A percentile compares a stretch with the other conserved stretches of the same genome.
phyloP scores from a whole-genome alignment of 2,113 vertebrate species.

The Cervus canadensis region DNA sequence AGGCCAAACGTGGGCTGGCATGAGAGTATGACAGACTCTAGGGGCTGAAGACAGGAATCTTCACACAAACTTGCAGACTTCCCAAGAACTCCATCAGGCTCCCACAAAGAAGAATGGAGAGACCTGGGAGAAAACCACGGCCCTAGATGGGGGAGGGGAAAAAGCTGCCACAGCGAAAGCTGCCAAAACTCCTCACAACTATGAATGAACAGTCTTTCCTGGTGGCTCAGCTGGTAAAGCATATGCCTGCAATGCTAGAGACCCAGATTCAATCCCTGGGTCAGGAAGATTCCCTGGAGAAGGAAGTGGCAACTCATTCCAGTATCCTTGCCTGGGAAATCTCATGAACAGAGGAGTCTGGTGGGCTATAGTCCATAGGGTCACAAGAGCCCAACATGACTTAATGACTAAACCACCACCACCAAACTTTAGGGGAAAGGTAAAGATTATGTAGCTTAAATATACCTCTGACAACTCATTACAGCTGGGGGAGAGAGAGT shows the following conservation, averaged over 20 bases:
- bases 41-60: not conserved
- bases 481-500: not conserved
- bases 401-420: not conserved
- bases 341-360: not conserved
- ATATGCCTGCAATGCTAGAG: too few species aligned
- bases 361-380: not conserved
- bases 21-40: not conserved
- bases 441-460: not conserved
- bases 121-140: not conserved
- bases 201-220: not conserved
- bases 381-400: not conserved
- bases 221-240: too few species aligned
- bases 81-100: not conserved
- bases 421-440: not conserved
- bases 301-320: not conserved
- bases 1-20: not conserved
- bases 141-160: not conserved
- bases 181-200: not conserved
- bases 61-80: not conserved
- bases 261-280: not conserved
- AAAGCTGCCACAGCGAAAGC: not conserved
- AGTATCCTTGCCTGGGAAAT: not conserved
- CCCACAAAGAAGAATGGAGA: not conserved
- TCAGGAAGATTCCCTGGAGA: not conserved
- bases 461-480: not conserved